phyloP scores from a whole-genome alignment of 2,113 vertebrate species.

The Ammospiza caudacuta region DNA sequence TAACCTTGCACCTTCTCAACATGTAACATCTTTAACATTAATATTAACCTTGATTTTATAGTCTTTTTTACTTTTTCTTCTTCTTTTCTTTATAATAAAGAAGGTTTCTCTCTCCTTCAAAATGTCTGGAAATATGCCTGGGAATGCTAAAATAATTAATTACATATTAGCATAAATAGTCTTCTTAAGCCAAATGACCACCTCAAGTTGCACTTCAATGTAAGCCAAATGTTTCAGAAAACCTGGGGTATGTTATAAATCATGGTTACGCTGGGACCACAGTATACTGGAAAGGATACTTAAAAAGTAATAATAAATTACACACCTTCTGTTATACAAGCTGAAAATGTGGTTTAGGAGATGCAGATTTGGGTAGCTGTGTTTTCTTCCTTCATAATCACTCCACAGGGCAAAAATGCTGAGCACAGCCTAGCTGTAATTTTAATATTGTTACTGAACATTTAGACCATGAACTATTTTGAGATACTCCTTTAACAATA shows the following conservation, averaged over 20 bases:
- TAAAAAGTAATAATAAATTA: not conserved
- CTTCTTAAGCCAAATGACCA: not conserved
- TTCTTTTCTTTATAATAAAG: not conserved
- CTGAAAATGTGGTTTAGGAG: not conserved
- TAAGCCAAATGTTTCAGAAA: not conserved
- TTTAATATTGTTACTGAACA: not conserved
- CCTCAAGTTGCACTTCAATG: not conserved
- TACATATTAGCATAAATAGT: not conserved
- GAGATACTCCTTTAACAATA: not conserved
- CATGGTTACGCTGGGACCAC: not conserved
- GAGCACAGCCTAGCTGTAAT: not conserved
- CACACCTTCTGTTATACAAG: not conserved
- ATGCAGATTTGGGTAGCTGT: not conserved
- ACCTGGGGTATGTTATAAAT: not conserved
- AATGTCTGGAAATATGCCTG: not conserved
- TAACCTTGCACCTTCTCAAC: not conserved
- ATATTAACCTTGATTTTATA: not conserved
- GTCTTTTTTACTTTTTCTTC: accelerated
- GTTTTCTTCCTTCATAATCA: not conserved
- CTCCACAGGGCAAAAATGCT: not conserved
- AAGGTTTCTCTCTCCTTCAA: not conserved
- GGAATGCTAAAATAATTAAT: not conserved
- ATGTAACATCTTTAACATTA: not conserved
- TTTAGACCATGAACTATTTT: not conserved
- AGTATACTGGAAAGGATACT: not conserved